Evolutionary conservation across 2,888 invertebrate genomes (phyloP).

Genomic region (Volucella zonaria): DNA sequence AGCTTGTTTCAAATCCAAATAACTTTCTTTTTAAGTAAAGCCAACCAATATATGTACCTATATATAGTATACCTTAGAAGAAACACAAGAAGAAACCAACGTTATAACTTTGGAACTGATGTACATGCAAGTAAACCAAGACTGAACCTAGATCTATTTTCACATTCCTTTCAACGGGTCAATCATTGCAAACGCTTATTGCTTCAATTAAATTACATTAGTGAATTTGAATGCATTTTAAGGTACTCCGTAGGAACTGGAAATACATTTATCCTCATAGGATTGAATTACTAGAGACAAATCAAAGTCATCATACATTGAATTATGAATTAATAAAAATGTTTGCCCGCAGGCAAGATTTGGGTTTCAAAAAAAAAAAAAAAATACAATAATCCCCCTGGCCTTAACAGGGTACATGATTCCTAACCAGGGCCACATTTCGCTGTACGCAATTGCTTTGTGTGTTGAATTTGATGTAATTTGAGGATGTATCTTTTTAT

Average conservation of each 20-base stretch:
- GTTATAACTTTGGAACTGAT: too few species aligned
- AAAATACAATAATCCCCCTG: slow-evolving; percentile 71
- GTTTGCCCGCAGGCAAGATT: slow-evolving; percentile 82
- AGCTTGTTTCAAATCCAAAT: too few species aligned
- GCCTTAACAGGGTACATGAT: slow-evolving; percentile 36
- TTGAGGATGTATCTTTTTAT: slow-evolving; percentile 79
- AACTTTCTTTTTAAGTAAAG: too few species aligned
- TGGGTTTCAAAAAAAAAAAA: slow-evolving; percentile 77
- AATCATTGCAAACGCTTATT: slow-evolving; percentile 58
- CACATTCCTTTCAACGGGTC: too few species aligned
- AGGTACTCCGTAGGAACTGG: slow-evolving; percentile 45
- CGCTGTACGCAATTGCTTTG: slow-evolving; percentile 60
- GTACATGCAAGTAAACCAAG: too few species aligned
- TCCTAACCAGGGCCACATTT: slow-evolving; percentile 43
- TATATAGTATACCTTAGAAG: too few species aligned
- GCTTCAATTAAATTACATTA: slow-evolving; percentile 68
- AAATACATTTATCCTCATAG: slow-evolving; percentile 56
- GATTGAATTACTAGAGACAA: slow-evolving; percentile 76
- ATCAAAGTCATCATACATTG: slow-evolving; percentile 79
- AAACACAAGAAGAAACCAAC: too few species aligned
- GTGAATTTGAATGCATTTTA: slow-evolving; percentile 66
- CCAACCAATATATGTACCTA: too few species aligned
- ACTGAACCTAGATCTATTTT: too few species aligned
- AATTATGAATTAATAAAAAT: slow-evolving; percentile 83
- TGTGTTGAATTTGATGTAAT: slow-evolving; percentile 77